Percentiles rank a stretch among this genome's conserved stretches.
Conservation (phyloP, 1,140 invertebrate species). For the Mizuhopecten yessoensis region DNA sequence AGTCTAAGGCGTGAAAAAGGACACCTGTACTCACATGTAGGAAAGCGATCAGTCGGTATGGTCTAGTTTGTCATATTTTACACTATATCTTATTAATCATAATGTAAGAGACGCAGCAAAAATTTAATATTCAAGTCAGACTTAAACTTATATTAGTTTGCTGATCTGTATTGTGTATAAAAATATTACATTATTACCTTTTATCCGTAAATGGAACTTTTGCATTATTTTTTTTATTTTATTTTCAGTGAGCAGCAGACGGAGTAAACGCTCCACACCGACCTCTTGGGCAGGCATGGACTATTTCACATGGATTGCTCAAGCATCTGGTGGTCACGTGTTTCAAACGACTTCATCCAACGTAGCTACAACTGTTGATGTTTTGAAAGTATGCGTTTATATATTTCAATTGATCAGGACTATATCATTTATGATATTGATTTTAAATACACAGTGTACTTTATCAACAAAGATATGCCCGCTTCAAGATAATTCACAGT, state of each 20-base stretch:
- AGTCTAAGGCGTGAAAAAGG: background rate
- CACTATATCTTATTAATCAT: too few species aligned
- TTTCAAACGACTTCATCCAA: background rate
- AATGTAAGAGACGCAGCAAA: too few species aligned
- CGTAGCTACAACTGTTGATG: background rate
- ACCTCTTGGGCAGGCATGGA: slow-evolving; percentile 2
- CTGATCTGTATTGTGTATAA: too few species aligned
- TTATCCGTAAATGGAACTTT: background rate
- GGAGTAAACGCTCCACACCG: background rate
- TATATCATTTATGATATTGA: background rate
- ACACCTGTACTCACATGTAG: background rate
- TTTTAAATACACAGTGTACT: too few species aligned
- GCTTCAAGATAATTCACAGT: too few species aligned
- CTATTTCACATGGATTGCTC: background rate
- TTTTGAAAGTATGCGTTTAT: background rate
- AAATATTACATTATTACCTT: too few species aligned
- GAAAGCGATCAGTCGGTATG: background rate
- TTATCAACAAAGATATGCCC: background rate
- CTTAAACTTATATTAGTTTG: too few species aligned
- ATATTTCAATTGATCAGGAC: too few species aligned
- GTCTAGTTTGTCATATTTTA: too few species aligned
- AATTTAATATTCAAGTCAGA: too few species aligned
- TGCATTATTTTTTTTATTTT: background rate
- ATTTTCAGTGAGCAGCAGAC: background rate
- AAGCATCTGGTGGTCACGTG: background rate